These are phyloP conservation scores for Octopus bimaculoides DNA, from an alignment of 1,140 invertebrate species.

Conservation along the genomic window DNA sequence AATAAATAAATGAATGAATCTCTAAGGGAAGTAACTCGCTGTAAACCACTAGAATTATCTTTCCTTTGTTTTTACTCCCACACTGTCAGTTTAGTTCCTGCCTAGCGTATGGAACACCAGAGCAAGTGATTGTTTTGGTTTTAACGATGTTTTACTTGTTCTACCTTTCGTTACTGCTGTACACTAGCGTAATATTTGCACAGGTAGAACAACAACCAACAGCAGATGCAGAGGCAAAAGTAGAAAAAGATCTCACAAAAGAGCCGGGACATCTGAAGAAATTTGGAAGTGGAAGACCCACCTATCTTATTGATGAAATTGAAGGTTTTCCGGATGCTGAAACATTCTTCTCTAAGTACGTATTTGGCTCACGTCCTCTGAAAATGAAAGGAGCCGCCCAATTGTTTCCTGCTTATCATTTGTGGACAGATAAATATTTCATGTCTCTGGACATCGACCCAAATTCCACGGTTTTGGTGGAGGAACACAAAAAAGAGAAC, in stretches of 20 bases:
- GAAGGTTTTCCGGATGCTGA: constrained; percentile 34
- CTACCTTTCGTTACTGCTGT: too few species aligned
- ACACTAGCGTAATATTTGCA: too few species aligned
- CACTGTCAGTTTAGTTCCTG: too few species aligned
- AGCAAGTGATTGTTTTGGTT: too few species aligned
- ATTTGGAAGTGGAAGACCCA: constrained; percentile 40
- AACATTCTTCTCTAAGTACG: constrained; percentile 45
- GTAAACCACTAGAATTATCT: too few species aligned
- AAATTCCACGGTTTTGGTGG: constrained; percentile 35
- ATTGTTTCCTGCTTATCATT: constrained; percentile 38
- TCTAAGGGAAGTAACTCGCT: too few species aligned
- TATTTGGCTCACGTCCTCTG: constrained; percentile 34
- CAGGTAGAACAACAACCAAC: too few species aligned
- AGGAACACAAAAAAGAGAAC: constrained; percentile 52
- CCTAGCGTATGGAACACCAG: too few species aligned
- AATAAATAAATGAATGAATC: too few species aligned
- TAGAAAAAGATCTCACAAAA: constrained; percentile 19
- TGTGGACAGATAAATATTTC: constrained; percentile 53
- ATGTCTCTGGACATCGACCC: constrained; percentile 27
- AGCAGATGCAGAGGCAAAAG: not conserved
- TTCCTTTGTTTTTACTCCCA: too few species aligned
- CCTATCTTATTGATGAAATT: constrained; percentile 34
- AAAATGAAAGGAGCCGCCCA: constrained; percentile 45
- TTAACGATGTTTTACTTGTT: too few species aligned
- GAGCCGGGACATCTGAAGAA: constrained; percentile 42